phyloP scores from a whole-genome alignment of 2,797 vertebrate species.

The Apodemus agrarius region DNA sequence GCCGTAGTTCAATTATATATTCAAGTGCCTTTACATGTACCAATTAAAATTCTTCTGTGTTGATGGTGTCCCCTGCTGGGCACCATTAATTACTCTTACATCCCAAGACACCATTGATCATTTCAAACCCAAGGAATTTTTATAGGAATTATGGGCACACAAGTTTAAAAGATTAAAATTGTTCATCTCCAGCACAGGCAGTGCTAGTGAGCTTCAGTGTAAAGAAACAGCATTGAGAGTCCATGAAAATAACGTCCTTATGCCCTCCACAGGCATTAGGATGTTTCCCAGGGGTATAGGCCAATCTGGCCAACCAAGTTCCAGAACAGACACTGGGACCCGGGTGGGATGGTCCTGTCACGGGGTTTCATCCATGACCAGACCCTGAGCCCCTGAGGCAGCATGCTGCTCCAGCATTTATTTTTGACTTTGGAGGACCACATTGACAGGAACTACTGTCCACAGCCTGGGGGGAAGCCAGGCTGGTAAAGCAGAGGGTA shows the following conservation, averaged over 20 bases:
- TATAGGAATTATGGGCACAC: background rate
- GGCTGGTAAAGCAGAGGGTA: background rate
- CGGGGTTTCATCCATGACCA: background rate
- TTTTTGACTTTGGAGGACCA: background rate
- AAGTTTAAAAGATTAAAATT: background rate
- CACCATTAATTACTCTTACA: background rate
- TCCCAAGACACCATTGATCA: background rate
- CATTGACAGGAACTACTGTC: too few species aligned
- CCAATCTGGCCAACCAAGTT: background rate
- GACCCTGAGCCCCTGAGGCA: background rate
- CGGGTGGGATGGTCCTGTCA: too few species aligned
- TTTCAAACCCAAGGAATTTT: background rate
- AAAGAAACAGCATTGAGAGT: background rate
- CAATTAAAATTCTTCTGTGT: conserved; percentile 16
- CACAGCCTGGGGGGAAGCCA: background rate
- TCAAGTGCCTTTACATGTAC: background rate
- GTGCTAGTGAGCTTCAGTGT: background rate
- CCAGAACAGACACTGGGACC: background rate
- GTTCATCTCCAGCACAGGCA: background rate
- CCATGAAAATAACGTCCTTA: background rate
- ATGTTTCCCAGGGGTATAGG: background rate
- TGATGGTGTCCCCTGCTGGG: background rate
- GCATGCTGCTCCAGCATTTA: background rate
- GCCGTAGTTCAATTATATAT: background rate
- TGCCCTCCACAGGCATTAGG: background rate